Evolutionary conservation across 2,888 invertebrate species (phyloP).

Genomic region (Platycnemis pennipes): DNA sequence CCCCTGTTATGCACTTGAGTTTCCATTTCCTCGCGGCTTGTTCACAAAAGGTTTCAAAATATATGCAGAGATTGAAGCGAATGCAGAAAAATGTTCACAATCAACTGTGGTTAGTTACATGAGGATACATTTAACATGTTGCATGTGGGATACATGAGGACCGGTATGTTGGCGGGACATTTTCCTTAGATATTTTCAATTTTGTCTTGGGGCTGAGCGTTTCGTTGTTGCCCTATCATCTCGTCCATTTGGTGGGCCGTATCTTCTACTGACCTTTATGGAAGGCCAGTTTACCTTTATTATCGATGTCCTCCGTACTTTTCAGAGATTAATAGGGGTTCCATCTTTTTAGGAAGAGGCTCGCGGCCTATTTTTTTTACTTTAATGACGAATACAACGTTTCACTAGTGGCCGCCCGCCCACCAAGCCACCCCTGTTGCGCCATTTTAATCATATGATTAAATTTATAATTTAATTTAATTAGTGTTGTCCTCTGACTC

Average conservation of each 20-base stretch:
- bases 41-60: background rate
- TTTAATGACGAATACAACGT: background rate
- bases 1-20: background rate
- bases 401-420: background rate
- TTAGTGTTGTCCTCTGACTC: background rate
- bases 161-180: no score
- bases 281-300: no score
- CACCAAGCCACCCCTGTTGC: background rate
- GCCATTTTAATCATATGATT: background rate
- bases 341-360: background rate
- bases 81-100: no score
- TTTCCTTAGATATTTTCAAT: no score
- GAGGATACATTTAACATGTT: no score
- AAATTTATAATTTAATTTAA: background rate
- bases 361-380: background rate
- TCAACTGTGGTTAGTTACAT: no score
- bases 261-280: no score
- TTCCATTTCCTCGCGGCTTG: background rate
- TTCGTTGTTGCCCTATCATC: no score
- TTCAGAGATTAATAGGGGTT: background rate
- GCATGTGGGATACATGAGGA: no score
- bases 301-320: no score
- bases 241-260: no score
- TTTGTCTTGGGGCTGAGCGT: no score
- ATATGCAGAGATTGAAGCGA: background rate